Evolutionary conservation across 2,888 invertebrate species (phyloP), one percentile per base, ranked within the genome.

Genomic region (Cremastobaeus sp.): DNA sequence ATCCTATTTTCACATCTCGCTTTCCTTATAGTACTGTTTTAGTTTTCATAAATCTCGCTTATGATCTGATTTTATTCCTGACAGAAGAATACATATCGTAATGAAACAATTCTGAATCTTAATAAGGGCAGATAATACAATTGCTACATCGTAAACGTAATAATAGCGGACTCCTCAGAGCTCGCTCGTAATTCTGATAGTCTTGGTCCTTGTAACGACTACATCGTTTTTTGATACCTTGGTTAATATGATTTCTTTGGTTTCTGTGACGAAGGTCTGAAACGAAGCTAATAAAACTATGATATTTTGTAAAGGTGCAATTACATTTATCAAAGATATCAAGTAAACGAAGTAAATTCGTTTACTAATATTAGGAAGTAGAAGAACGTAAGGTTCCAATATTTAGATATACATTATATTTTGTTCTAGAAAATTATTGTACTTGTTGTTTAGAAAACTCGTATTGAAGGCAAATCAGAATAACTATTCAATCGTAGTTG

Each of bases 21-120:
- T 60, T 41, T 47, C 35, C 32, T 62, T 70, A 54, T 60, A 32
- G 47, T 69, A 68, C 12, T 20, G 21, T 34, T 39, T 15, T 50
- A 35, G 41, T 52, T 35, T 30, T 50, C 28, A n/a, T 17, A 39
- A 39, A 55, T 54, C 18, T 50, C 17, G 41, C 32, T 47, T 34
- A 25, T 30, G n/a, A 8, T 39, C 25, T 6, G 17, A 18, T 14
- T 60, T 39, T 15, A 52, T 11, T 54, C 45, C 37, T 30, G 37
- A 65, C 17, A 55, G 21, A 66, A 30, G 59, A 59, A 34, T 59
- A 59, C 41, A 35, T 41, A n/a, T 66, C 18, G 5, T 9, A 32
- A 41, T 20, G 52, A 43, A 62, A 62, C 21, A n/a, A 17, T 28
- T 30, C 47, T 50, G 3, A 41, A 43, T 43, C 30, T 11, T 57